Evolutionary conservation across 2,113 vertebrate species (phyloP).

Genomic region (Pygoscelis antarcticus): DNA sequence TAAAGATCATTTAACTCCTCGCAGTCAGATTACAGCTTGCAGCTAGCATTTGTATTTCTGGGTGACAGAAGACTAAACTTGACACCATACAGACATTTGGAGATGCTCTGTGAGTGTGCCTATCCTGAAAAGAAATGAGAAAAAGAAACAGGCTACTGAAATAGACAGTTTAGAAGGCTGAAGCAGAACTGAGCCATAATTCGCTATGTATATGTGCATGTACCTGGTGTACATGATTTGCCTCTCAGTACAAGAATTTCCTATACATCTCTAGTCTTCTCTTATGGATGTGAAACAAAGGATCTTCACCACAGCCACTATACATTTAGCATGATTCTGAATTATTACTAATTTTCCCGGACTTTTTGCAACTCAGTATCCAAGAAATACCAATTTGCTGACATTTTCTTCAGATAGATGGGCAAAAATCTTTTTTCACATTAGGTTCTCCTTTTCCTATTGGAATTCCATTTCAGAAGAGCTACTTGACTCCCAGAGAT

Average conservation of each 20-base stretch:
- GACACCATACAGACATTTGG: background rate
- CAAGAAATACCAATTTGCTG: background rate
- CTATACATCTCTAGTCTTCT: background rate
- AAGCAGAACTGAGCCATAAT: background rate
- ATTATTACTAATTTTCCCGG: background rate
- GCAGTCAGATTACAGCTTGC: background rate
- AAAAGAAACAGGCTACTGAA: background rate
- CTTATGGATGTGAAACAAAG: background rate
- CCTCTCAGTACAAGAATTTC: background rate
- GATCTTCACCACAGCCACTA: background rate
- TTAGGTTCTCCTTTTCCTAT: background rate
- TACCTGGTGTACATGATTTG: background rate
- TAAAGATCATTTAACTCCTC: slow-evolving; percentile 8
- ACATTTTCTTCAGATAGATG: background rate
- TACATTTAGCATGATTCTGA: background rate
- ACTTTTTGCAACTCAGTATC: background rate
- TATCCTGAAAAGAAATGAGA: background rate
- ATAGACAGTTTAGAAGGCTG: background rate
- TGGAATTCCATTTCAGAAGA: background rate
- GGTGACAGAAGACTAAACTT: background rate
- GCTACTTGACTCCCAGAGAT: background rate
- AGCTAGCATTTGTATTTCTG: background rate
- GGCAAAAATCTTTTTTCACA: background rate
- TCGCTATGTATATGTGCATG: background rate
- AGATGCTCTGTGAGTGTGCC: background rate